Evolutionary conservation across 2,797 vertebrate genomes (phyloP).

Genomic region (Pangasius larnaudii): DNA sequence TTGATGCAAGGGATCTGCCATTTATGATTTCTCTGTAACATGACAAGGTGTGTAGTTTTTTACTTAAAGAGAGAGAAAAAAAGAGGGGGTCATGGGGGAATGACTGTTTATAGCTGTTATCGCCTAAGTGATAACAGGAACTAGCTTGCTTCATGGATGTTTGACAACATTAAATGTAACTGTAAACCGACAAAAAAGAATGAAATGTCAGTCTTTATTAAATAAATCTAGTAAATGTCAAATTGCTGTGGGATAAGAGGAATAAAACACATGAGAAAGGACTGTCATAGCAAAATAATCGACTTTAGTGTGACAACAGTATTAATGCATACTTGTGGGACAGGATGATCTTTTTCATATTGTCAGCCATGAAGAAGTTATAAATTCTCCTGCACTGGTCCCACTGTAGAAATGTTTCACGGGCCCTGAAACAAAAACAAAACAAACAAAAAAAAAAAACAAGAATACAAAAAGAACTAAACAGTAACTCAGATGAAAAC

Average conservation of each 20-base stretch:
- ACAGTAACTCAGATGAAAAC: neutral
- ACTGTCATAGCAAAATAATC: neutral
- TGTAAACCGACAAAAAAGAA: neutral
- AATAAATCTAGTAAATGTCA: neutral
- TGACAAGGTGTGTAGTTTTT: neutral
- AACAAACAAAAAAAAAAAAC: neutral
- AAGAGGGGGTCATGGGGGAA: neutral
- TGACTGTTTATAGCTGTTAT: neutral
- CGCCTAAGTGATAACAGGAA: neutral
- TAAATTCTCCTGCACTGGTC: conserved; percentile 92
- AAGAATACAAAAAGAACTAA: neutral
- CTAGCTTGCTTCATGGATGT: neutral
- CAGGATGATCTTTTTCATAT: conserved; percentile 96
- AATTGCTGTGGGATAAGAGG: neutral
- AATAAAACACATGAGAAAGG: neutral
- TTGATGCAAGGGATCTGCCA: neutral
- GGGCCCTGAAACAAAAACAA: conserved; percentile 74
- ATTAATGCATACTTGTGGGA: conserved; percentile 83
- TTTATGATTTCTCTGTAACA: neutral
- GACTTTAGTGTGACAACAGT: neutral
- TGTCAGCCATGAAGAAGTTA: conserved; percentile 93
- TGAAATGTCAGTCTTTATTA: neutral
- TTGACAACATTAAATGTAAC: neutral
- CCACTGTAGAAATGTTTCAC: conserved; percentile 96
- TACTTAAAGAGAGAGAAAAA: neutral